Conservation (phyloP, 2,797 vertebrate species). For the Botia almorhae region DNA sequence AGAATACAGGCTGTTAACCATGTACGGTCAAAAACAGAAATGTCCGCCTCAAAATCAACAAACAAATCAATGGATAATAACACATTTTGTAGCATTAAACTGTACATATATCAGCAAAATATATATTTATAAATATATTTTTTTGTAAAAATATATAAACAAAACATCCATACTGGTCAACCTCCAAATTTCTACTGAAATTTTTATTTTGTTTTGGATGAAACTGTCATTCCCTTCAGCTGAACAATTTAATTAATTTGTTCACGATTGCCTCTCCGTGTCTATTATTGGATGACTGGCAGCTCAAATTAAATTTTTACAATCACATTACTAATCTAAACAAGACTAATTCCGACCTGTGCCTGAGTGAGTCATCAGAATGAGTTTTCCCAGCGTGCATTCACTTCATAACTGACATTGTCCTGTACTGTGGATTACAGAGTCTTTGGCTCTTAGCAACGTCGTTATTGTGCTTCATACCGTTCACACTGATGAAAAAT, state of each 20-base stretch:
- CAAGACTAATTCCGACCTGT: slow-evolving; percentile 1
- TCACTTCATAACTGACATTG: slow-evolving; percentile 9
- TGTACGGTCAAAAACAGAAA: too few relatives aligned
- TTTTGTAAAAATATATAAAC: too few relatives aligned
- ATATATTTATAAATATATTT: too few relatives aligned
- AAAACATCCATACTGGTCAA: neutral
- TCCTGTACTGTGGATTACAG: neutral
- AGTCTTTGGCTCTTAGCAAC: neutral
- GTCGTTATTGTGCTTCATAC: neutral
- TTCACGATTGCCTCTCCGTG: slow-evolving; percentile 54
- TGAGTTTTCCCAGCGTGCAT: neutral
- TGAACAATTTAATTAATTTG: slow-evolving; percentile 53
- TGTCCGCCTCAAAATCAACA: too few relatives aligned
- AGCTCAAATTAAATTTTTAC: slow-evolving; percentile 12
- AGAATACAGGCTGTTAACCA: too few relatives aligned
- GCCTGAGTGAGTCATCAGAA: neutral
- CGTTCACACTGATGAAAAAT: slow-evolving; percentile 7
- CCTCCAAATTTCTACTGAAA: neutral
- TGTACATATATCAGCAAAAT: too few relatives aligned
- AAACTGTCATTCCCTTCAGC: slow-evolving; percentile 62
- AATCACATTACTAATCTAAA: neutral
- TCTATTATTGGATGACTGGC: slow-evolving; percentile 67
- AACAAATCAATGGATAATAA: too few relatives aligned
- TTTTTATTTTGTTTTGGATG: neutral
- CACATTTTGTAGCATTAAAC: too few relatives aligned